Evolutionary conservation across 2,113 vertebrate genomes (phyloP).

Genomic region (Gallinago paraguaiae): DNA sequence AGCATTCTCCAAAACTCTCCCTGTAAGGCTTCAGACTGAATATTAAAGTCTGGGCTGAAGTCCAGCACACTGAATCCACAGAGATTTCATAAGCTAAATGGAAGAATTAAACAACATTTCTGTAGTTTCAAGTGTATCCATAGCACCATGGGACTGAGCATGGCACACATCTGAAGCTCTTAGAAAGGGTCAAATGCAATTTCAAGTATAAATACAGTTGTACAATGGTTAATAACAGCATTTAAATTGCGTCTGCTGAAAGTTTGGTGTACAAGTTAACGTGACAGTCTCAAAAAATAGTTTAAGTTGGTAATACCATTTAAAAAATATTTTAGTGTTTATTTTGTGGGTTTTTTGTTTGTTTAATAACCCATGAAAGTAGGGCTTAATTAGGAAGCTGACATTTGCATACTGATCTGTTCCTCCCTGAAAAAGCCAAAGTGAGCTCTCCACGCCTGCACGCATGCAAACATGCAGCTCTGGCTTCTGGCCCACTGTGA

Average conservation of each 20-base stretch:
- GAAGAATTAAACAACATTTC: conserved; percentile 20
- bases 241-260: conserved; percentile 38
- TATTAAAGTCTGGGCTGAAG: conserved; percentile 15
- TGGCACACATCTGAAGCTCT: background rate
- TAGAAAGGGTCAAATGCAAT: background rate
- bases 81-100: conserved; percentile 3
- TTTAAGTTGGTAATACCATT: background rate
- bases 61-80: background rate
- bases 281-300: background rate
- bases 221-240: background rate
- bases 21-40: conserved; percentile 8
- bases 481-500: background rate
- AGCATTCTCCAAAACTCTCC: background rate
- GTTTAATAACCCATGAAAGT: background rate
- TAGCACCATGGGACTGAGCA: background rate
- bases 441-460: background rate
- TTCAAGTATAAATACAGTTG: conserved; percentile 36
- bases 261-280: conserved; percentile 19
- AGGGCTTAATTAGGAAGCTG: background rate
- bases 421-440: background rate
- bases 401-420: background rate
- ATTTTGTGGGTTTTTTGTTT: background rate
- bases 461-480: background rate
- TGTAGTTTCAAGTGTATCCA: background rate
- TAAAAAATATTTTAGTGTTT: background rate